Conservation (phyloP, 2,888 invertebrate genomes). For the Leucozona laternaria region DNA sequence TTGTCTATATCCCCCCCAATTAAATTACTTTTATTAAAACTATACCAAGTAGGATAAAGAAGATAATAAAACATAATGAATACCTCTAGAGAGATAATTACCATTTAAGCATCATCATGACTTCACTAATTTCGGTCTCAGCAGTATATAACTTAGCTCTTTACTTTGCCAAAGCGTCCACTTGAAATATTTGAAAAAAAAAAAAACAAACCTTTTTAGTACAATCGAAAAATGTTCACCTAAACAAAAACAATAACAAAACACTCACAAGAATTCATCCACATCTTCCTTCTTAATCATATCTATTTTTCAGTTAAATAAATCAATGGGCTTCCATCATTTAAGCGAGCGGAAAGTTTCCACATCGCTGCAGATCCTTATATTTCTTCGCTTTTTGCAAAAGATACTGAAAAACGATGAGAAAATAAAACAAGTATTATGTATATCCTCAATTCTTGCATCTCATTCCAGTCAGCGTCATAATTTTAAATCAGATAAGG, state of each 20-base stretch:
- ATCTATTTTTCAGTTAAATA: conserved; percentile 68
- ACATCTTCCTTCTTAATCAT: conserved; percentile 46
- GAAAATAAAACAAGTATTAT: conserved; percentile 16
- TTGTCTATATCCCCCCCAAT: not conserved
- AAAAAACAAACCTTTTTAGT: conserved; percentile 2
- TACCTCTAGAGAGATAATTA: conserved; percentile 18
- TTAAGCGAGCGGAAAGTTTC: conserved; percentile 65
- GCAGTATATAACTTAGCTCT: conserved; percentile 10
- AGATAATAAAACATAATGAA: conserved; percentile 19
- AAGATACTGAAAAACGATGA: not conserved
- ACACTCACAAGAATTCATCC: not conserved
- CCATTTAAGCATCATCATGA: conserved; percentile 30
- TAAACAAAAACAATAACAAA: not conserved
- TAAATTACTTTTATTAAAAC: conserved; percentile 21
- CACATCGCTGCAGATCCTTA: conserved; percentile 66
- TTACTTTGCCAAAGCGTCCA: conserved; percentile 1
- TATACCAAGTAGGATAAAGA: not conserved
- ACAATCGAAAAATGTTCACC: not conserved
- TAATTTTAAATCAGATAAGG: conserved; percentile 68
- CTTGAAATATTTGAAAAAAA: not conserved
- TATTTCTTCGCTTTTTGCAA: not conserved
- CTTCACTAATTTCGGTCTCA: conserved; percentile 32
- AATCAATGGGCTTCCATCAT: conserved; percentile 64
- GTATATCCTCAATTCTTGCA: conserved; percentile 22
- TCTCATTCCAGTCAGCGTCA: conserved; percentile 36